Evolutionary conservation across 2,888 invertebrate genomes (phyloP).

Genomic region (Periphyllus acericola): DNA sequence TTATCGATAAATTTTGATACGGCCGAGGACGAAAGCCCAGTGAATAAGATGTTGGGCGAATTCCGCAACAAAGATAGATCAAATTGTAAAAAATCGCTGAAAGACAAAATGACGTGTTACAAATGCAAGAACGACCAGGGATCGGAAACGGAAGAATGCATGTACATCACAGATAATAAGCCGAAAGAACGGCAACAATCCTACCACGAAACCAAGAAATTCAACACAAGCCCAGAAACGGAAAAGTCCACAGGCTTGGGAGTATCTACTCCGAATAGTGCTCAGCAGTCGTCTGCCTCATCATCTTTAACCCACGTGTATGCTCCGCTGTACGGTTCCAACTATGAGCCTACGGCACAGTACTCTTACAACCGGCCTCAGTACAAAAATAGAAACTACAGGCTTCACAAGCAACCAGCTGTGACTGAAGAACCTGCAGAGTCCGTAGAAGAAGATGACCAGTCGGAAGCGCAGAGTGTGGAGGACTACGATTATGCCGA

Average conservation of each 20-base stretch:
- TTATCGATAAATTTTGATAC: constrained; percentile 68
- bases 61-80: constrained; percentile 78
- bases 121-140: constrained; percentile 77
- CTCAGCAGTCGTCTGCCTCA: constrained; percentile 60
- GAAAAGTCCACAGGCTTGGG: background rate
- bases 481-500: constrained; percentile 74
- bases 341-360: constrained; percentile 17
- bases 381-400: constrained; percentile 66
- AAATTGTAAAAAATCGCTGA: constrained; percentile 77
- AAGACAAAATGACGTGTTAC: constrained; percentile 82
- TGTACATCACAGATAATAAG: constrained; percentile 78
- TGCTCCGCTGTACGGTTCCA: constrained; percentile 23
- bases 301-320: constrained; percentile 50
- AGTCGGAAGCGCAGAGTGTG: constrained; percentile 67
- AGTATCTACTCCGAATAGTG: constrained; percentile 64
- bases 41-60: constrained; percentile 78
- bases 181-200: constrained; percentile 75
- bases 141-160: constrained; percentile 80
- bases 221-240: constrained; percentile 66
- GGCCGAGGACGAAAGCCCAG: constrained; percentile 71
- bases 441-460: constrained; percentile 58
- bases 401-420: constrained; percentile 64
- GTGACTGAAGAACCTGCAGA: constrained; percentile 66
- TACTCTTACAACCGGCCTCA: background rate
- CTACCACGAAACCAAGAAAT: constrained; percentile 76